phyloP scores from a whole-genome alignment of 2,888 invertebrate genomes.

The Eilema caniola region DNA sequence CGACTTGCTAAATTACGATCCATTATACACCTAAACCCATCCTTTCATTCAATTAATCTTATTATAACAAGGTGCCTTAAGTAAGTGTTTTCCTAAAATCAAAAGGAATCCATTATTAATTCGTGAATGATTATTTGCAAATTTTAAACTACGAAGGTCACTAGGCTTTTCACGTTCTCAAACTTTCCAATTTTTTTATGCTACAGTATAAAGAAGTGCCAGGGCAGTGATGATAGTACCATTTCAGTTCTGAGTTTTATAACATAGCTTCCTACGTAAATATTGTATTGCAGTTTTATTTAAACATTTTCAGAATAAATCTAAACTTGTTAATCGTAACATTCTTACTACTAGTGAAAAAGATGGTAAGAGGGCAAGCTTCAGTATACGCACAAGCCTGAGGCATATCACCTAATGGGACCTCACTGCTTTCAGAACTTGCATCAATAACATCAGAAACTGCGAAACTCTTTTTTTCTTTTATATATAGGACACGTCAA shows the following conservation, averaged over 20 bases:
- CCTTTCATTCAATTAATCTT: conserved; percentile 36
- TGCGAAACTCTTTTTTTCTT: too few species aligned
- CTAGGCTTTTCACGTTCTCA: neutral
- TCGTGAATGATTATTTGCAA: neutral
- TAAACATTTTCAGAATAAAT: too few species aligned
- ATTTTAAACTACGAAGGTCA: neutral
- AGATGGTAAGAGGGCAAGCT: neutral
- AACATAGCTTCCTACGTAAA: too few species aligned
- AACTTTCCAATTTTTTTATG: neutral
- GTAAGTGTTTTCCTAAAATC: neutral
- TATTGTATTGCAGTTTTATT: too few species aligned
- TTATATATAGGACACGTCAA: too few species aligned
- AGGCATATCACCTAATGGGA: neutral
- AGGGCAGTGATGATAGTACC: too few species aligned
- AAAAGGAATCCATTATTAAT: neutral
- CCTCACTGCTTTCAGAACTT: neutral
- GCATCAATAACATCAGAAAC: neutral
- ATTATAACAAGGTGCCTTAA: conserved; percentile 15
- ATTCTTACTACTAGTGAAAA: neutral
- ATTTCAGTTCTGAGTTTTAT: too few species aligned
- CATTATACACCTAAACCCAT: conserved; percentile 30
- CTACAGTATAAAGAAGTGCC: neutral
- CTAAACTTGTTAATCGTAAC: neutral
- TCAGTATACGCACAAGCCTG: neutral
- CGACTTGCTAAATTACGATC: conserved; percentile 47